Base-by-base conservation (phyloP, 1,140 invertebrate genomes). In the Paramacrobiotus metropolitanus region DNA sequence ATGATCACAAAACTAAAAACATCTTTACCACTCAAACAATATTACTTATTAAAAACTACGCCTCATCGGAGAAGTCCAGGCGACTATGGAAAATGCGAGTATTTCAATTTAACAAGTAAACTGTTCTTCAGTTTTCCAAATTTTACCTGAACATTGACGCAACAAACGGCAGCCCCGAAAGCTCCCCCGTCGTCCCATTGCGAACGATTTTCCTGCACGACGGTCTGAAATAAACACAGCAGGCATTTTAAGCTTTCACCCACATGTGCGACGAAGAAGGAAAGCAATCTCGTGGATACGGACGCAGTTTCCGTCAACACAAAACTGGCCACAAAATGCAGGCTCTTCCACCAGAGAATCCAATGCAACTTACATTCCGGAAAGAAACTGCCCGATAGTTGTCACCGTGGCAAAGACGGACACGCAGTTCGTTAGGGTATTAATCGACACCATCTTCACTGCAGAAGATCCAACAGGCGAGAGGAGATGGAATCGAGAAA, bases 61-160 rank as follows among this genome's bases (percentile, higher is more conserved):
- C 34, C 34, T 15, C 34, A 15, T 40, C 34, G 9, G n/a, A n/a
- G n/a, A n/a, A n/a, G 34, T 15, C 9, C 9, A n/a, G n/a, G 9
- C 9, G n/a, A n/a, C 9, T 15, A 40, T 40, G 9, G 34, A 55
- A 15, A 55, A 55, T 28, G 15, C 15, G 15, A 28, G 15, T 40
- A n/a, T 40, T 9, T 40, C 34, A 40, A 40, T 9, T 40, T 9
- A 40, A 9, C 34, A 40, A 40, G 34, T n/a, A 40, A 40, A 40
- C n/a, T 40, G 34, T 9, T 40, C 9, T 9, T 9, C 9, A 40
- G n/a, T 9, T n/a, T 61, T 63, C 21, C 30, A 64, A 68, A 29
- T 79, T 81, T 78, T 77, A 83, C 82, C 83, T 84, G 68, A 84
- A 73, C 68, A 82, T 80, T 65, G 83, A 83, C 66, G 80, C 81